Evolutionary conservation across 92 coral and sea anemone species (phyloP), one percentile per base, ranked within the genome.

Genomic region (Anthopleura xanthogrammica): DNA sequence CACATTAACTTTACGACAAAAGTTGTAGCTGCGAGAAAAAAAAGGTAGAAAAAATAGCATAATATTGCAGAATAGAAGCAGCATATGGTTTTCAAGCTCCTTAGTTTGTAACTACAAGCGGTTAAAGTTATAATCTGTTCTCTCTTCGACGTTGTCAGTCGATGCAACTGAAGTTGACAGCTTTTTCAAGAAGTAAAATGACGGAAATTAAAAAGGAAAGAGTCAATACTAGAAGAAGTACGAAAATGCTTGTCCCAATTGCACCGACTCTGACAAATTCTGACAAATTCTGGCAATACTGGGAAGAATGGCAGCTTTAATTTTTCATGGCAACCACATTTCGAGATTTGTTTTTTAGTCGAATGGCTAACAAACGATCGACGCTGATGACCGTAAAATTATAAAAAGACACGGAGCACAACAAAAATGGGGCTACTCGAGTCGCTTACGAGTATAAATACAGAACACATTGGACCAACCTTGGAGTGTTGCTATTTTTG

Each of bases 391-490:
- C 36, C n/a, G 74, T 58, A 10, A 83, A 40, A 1, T 56, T 77
- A 57, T 75, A 76, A 14, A 83, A 50, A 23, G 87, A 73, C 74
- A 83, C 64, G 1, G 80, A 80, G 11, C 80, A 72, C 58, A 75
- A 20, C 82, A 23, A 80, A 20, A 65, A 80, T 3, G 60, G 60
- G 10, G 42, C 46, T 6, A 3, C 68, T 17, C 83, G 75, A 12
- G 56, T 76, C 10, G 29, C 52, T 16, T 16, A 9, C 76, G 75
- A 80, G n/a, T n/a, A 6, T 41, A 62, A 40, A 40, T 2, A 60
- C 83, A 80, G 58, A 80, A 80, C 24, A 41, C 39, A 41, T 65
- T 6, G 4, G 12, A 12, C 76, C 56, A 65, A 58, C 71, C 52
- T 11, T 56, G 16, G 6, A 83, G 24, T 4, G 74, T 57, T 16